Conservation (phyloP, 2,888 invertebrate genomes). For the Leuctra nigra region DNA sequence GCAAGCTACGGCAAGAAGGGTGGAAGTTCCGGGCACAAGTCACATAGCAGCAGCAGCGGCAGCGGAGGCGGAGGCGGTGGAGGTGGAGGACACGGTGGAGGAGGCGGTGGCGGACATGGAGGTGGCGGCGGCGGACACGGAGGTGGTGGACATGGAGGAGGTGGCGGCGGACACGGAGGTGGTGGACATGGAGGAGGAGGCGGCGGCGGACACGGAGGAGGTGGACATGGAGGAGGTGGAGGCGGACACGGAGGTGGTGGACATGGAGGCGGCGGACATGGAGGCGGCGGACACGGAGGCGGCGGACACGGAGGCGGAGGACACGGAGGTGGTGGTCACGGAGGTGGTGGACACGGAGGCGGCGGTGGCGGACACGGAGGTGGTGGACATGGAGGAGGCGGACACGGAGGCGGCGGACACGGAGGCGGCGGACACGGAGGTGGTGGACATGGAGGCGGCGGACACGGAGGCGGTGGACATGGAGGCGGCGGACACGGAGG, state of each 20-base stretch:
- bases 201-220: constrained; percentile 10
- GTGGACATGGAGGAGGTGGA: constrained; percentile 4
- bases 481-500: background rate
- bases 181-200: background rate
- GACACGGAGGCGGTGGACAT: no score
- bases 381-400: background rate
- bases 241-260: constrained; percentile 14
- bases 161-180: background rate
- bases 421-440: no score
- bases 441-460: no score
- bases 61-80: constrained; percentile 2
- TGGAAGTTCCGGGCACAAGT: constrained; percentile 26
- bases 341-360: no score
- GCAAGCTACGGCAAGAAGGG: constrained; percentile 34
- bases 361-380: background rate
- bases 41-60: constrained; percentile 28
- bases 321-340: no score
- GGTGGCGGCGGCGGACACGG: background rate
- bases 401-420: no score
- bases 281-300: no score
- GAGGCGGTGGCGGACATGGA: background rate
- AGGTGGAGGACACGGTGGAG: background rate
- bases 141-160: background rate
- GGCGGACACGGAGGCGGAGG: no score
- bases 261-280: constrained; percentile 10